phyloP scores from a whole-genome alignment of 2,888 invertebrate species.

The Noctua pronuba region DNA sequence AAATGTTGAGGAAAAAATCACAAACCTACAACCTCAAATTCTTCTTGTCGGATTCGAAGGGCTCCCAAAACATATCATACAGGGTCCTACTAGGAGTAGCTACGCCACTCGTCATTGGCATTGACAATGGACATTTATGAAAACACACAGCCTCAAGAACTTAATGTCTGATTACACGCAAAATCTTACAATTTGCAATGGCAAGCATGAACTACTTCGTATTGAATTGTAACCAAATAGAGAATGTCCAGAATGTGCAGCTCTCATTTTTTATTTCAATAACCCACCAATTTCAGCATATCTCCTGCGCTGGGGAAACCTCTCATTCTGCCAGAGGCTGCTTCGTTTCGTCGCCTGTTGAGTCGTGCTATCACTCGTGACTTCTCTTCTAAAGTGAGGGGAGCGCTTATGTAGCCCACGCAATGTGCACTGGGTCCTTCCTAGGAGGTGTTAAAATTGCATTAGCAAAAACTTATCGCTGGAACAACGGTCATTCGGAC shows the following conservation, averaged over 20 bases:
- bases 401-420: slow-evolving; percentile 77
- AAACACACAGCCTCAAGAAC: not conserved
- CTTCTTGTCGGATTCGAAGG: not conserved
- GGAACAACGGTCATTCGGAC: too few species aligned
- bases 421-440: slow-evolving; percentile 77
- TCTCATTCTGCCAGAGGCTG: slow-evolving; percentile 76
- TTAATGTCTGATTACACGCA: not conserved
- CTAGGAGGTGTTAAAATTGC: slow-evolving; percentile 60
- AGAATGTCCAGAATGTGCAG: not conserved
- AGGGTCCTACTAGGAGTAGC: not conserved
- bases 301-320: slow-evolving; percentile 80
- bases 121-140: not conserved
- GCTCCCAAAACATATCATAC: not conserved
- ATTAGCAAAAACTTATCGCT: too few species aligned
- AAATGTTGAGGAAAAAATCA: too few species aligned
- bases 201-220: not conserved
- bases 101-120: not conserved
- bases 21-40: too few species aligned
- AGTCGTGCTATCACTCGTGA: slow-evolving; percentile 76
- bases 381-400: slow-evolving; percentile 76
- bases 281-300: slow-evolving; percentile 84
- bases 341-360: slow-evolving; percentile 81
- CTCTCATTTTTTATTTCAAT: too few species aligned
- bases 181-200: not conserved
- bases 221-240: not conserved